phyloP scores from a whole-genome alignment of 2,113 vertebrate genomes.

The Malaclemys terrapin region DNA sequence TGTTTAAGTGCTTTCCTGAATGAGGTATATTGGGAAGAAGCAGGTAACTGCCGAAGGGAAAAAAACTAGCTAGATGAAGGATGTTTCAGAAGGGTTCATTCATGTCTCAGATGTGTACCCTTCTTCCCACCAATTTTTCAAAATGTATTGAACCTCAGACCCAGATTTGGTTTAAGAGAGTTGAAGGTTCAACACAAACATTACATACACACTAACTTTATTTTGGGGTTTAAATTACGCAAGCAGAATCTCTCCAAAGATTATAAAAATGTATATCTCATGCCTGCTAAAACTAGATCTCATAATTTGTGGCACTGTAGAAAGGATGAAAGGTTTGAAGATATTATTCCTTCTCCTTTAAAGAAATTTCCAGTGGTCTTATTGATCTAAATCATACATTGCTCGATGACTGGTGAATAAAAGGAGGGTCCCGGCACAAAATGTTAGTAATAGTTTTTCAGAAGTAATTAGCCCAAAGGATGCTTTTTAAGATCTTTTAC shows the following conservation, averaged over 20 bases:
- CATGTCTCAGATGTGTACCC: background rate
- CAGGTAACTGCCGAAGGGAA: background rate
- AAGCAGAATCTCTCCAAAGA: background rate
- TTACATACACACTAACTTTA: background rate
- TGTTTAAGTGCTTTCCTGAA: fast-evolving
- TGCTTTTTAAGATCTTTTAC: background rate
- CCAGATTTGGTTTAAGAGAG: background rate
- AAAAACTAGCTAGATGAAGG: background rate
- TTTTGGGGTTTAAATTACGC: fast-evolving
- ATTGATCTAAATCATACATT: slow-evolving; percentile 68
- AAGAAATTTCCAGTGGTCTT: slow-evolving; percentile 65
- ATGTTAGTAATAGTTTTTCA: slow-evolving; percentile 59
- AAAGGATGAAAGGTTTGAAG: slow-evolving; percentile 37
- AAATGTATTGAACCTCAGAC: background rate
- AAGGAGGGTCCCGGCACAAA: slow-evolving; percentile 42
- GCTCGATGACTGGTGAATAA: slow-evolving; percentile 38
- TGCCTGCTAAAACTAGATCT: background rate
- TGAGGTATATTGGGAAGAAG: fast-evolving
- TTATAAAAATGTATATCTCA: fast-evolving
- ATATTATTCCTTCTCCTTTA: slow-evolving; percentile 17
- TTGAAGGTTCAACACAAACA: background rate
- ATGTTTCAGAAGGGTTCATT: background rate
- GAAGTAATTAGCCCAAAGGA: slow-evolving; percentile 71
- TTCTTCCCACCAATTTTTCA: background rate
- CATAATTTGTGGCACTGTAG: background rate